A percentile compares a stretch with the other conserved stretches of the same genome.
Conservation (phyloP, 2,797 vertebrate genomes). For the Aselliscus stoliczkanus region DNA sequence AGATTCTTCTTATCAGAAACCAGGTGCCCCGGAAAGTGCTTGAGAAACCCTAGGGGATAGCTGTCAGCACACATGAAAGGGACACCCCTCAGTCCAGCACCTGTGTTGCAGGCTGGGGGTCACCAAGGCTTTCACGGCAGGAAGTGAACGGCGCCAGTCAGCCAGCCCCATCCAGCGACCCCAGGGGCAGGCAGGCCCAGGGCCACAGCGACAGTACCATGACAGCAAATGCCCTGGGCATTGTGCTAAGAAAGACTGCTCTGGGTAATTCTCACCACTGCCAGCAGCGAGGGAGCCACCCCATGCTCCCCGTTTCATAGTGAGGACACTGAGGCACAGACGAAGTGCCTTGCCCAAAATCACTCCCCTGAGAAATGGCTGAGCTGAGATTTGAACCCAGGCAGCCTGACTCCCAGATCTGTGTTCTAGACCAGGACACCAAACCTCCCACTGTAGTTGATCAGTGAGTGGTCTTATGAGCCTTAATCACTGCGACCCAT, state of each 20-base stretch:
- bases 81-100: background rate
- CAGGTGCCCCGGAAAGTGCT: background rate
- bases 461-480: background rate
- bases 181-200: background rate
- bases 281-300: accelerated
- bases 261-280: background rate
- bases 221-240: accelerated
- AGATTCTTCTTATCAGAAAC: background rate
- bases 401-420: background rate
- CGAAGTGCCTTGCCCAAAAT: background rate
- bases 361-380: background rate
- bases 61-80: background rate
- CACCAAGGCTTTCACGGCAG: background rate
- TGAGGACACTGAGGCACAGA: background rate
- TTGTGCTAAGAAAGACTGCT: background rate
- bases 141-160: background rate
- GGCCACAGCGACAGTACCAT: background rate
- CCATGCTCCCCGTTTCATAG: background rate
- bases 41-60: background rate
- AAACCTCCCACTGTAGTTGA: background rate
- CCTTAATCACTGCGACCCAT: accelerated
- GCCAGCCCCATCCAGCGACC: background rate
- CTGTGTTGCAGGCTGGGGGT: accelerated
- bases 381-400: background rate
- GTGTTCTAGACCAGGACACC: background rate